These are phyloP conservation scores for Notarius lentiginosus DNA, from an alignment of 2,113 vertebrate genomes.

Conservation along the genomic window DNA sequence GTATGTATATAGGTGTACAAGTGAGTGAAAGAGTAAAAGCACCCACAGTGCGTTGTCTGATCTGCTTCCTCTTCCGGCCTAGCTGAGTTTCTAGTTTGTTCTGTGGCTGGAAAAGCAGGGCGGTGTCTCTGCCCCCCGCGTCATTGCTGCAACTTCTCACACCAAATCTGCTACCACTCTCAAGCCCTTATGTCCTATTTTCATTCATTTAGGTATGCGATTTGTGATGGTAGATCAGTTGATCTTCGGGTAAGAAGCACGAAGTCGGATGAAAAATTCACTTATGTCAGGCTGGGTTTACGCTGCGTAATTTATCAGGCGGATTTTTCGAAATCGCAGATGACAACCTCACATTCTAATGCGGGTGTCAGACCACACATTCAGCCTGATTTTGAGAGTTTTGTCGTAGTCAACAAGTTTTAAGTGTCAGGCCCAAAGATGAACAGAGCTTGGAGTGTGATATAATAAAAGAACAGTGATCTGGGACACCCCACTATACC, in stretches of 20 bases:
- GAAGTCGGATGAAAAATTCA: neutral
- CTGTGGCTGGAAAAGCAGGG: slow-evolving; percentile 23
- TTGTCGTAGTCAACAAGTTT: no score
- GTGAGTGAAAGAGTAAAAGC: neutral
- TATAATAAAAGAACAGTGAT: no score
- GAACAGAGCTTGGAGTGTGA: no score
- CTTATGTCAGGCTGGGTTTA: neutral
- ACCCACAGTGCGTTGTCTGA: neutral
- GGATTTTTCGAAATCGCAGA: neutral
- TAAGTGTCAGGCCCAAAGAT: no score
- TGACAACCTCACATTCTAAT: neutral
- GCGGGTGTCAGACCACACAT: no score
- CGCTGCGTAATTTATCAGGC: neutral
- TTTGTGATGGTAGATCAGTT: neutral
- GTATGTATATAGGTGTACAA: no score
- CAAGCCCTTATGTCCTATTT: neutral
- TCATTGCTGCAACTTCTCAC: slow-evolving; percentile 9
- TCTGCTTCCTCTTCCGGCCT: slow-evolving; percentile 41
- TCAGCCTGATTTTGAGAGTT: no score
- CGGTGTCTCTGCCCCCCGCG: slow-evolving; percentile 34
- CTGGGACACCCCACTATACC: no score
- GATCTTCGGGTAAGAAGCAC: neutral
- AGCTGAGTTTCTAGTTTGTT: slow-evolving; percentile 47
- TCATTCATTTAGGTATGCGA: neutral
- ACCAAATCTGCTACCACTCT: neutral